Percentiles rank a stretch among this genome's conserved stretches.
These are phyloP conservation scores for Axea sp. DNA, from an alignment of 2,888 invertebrate species.

Conservation along the genomic window DNA sequence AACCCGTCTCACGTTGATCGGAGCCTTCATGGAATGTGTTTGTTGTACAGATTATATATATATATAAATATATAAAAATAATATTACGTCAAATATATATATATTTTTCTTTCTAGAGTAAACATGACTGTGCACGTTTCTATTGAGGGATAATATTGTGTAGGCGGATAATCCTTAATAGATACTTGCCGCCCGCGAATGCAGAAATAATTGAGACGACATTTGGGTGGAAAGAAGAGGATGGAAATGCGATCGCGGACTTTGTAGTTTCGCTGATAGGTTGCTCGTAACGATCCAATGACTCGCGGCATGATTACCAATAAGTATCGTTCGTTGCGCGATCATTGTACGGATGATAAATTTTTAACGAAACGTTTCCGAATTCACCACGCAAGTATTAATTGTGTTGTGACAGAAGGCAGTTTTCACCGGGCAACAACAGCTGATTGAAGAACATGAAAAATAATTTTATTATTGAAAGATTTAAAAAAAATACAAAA, in stretches of 20 bases:
- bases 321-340: conserved; percentile 61
- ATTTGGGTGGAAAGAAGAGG: no score
- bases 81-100: conserved; percentile 58
- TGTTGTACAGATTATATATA: conserved; percentile 60
- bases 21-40: conserved; percentile 62
- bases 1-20: conserved; percentile 57
- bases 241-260: no score
- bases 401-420: conserved; percentile 83
- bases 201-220: no score
- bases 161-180: conserved; percentile 35
- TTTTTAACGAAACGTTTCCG: conserved; percentile 67
- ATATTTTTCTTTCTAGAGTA: conserved; percentile 61
- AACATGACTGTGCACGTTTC: conserved; percentile 50
- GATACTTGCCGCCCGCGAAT: conserved; percentile 33
- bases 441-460: conserved; percentile 82
- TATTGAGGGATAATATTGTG: conserved; percentile 41
- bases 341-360: conserved; percentile 60
- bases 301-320: conserved; percentile 50
- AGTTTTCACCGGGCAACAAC: conserved; percentile 86
- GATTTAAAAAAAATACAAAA: conserved; percentile 78
- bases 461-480: conserved; percentile 81
- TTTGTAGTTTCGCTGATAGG: conserved; percentile 56
- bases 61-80: conserved; percentile 59
- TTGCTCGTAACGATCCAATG: conserved; percentile 22
- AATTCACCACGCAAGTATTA: conserved; percentile 78